Evolutionary conservation across 2,888 invertebrate genomes (phyloP), one percentile per base, ranked within the genome.

Genomic region (Galerucella pusilla): DNA sequence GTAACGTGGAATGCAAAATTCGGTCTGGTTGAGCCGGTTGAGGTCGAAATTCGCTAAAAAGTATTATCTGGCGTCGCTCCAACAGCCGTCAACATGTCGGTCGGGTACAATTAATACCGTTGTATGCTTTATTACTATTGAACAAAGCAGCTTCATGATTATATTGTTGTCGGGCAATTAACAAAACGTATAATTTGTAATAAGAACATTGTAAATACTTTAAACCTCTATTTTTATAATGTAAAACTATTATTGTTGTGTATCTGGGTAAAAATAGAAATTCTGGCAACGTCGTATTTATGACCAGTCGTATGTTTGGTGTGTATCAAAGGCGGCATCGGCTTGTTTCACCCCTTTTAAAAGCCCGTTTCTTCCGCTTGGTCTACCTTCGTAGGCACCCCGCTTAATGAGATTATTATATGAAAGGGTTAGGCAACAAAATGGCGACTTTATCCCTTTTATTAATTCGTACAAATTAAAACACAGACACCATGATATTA

Each of bases 381-480:
- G 86, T 84, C 84, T 85, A 84, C 81, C 85, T 83, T 83, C 83
- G 84, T 85, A 86, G 87, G 86, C 87, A 86, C 87, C 87, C 86
- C 85, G 84, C 85, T 85, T 88, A 88, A 88, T 86, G 87, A 86
- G 88, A 88, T 88, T 88, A 88, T 88, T 86, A 88, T 87, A 86
- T 85, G 85, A 80, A 84, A 85, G 85, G 86, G 86, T 84, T 85
- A 80, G 77, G 79, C 80, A 81, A 85, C 87, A 87, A 88, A 88
- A 87, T 87, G 87, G 87, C 87, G 85, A 83, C 84, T 80, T 79
- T 66, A 74, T 74, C 79, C 80, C 79, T 80, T 76, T 80, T 84
- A 84, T 84, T 83, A 83, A 84, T 83, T 83, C 82, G 78, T 80
- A 79, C 80, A 79, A 82, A 83, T 83, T 83, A 81, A 81, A 82